These are phyloP conservation scores for Mormyrops attenuatus DNA, from an alignment of 2,797 vertebrate species.

Conservation along the genomic window DNA sequence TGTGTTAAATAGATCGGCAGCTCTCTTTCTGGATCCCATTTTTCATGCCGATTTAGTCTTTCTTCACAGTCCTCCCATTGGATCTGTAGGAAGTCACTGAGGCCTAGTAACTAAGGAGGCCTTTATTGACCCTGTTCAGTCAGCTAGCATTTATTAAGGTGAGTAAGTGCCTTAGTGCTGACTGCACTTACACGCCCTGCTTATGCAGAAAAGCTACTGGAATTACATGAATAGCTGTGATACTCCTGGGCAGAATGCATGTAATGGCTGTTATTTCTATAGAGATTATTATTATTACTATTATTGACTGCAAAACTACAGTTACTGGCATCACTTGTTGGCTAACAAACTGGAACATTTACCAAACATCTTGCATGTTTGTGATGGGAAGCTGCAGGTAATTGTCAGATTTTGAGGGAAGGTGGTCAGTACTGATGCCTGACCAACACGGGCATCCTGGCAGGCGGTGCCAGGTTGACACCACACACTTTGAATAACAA, in stretches of 20 bases:
- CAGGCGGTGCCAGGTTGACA: slow-evolving; percentile 29
- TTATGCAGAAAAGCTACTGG: background rate
- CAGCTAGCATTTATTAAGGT: background rate
- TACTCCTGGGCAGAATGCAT: background rate
- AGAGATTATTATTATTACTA: background rate
- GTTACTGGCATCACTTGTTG: background rate
- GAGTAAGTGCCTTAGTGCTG: background rate
- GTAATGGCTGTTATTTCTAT: background rate
- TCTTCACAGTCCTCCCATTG: background rate
- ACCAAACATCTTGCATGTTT: background rate
- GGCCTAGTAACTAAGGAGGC: background rate
- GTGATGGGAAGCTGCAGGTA: background rate
- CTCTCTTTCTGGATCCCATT: background rate
- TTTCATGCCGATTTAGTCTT: background rate
- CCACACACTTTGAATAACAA: slow-evolving; percentile 34
- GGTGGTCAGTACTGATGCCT: background rate
- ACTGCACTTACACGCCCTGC: background rate
- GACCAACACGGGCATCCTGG: background rate
- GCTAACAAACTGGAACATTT: background rate
- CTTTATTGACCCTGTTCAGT: background rate
- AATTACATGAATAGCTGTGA: background rate
- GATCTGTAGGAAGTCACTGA: background rate
- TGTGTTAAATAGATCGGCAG: background rate
- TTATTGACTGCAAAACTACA: background rate
- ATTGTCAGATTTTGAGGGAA: background rate